Base-by-base conservation (phyloP, 2,113 vertebrate genomes). In the Eretmochelys imbricata region DNA sequence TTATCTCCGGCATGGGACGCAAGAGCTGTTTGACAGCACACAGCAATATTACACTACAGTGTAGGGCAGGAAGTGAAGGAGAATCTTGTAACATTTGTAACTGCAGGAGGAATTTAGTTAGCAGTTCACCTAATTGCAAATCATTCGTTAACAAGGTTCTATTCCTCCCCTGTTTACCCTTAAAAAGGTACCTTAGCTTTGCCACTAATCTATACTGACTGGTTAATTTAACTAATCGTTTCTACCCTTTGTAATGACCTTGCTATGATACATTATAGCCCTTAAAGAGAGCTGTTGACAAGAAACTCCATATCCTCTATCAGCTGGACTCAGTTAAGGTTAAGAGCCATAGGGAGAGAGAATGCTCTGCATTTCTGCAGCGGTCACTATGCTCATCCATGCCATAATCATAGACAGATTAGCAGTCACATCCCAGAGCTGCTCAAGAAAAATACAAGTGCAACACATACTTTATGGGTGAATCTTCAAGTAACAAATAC, bases 401-500 rank as follows among this genome's bases (percentile, higher is more conserved):
- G n/a, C 69, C 69, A 42, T 42, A 75, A 75, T 75, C 69, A 24
- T 42, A 42, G 38, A 42, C 20, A 24, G 38, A 42, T 24, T 42
- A 42, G 20, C 69, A 75, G 38, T 8, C 38, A 10, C 38, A 29
- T 24, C 46, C 25, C 25, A 29, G 38, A 27, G 2, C 24, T 8
- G n/a, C 31, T 65, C 62, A 35, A 65, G 62, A 65, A 65, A 65
- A 65, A 35, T 1, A 42, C 51, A 69, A 84, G 16, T 22, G 5
- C 3, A 1, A 0, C 14, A 75, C 29, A 20, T 1, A 0, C 3
- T 42, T 54, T 14, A 10, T 4, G 51, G 85, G 19, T 42, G 82
- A 29, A 38, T 13, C 42, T 20, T 53, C 6, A 3, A 0, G 1
- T 31, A 38, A 25, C 0, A 0, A 1, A 6, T 4, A 1, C 24